Evolutionary conservation across 2,797 vertebrate species (phyloP).

Genomic region (Ceyx erithaca): DNA sequence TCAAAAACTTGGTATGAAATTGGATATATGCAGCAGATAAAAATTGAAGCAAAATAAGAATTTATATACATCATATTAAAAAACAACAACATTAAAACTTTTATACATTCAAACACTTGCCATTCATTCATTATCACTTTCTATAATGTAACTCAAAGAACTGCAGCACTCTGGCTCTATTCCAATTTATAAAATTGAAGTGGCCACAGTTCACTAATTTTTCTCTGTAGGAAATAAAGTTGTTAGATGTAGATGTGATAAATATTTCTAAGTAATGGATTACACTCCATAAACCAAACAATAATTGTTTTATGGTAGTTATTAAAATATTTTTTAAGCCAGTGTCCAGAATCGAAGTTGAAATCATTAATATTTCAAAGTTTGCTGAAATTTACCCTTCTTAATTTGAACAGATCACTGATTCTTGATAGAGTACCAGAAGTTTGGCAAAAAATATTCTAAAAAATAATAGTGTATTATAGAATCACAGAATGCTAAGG

Average conservation of each 20-base stretch:
- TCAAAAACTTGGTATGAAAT: neutral
- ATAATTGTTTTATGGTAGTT: conserved; percentile 9
- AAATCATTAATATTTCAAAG: neutral
- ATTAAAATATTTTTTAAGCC: neutral
- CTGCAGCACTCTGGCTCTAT: neutral
- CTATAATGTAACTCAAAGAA: neutral
- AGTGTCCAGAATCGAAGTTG: neutral
- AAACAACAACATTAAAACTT: no score
- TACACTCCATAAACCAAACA: conserved; percentile 6
- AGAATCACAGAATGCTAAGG: no score
- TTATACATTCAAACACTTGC: no score
- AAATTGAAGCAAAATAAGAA: no score
- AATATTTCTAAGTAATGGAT: conserved; percentile 34
- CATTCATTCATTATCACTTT: neutral
- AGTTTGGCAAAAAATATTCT: neutral
- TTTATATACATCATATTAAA: no score
- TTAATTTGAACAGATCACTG: neutral
- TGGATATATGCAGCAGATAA: neutral
- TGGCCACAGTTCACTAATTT: conserved; percentile 13
- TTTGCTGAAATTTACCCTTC: neutral
- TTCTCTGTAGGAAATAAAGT: conserved; percentile 21
- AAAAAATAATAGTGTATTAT: neutral
- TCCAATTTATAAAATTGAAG: conserved; percentile 15
- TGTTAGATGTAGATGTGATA: conserved; percentile 3
- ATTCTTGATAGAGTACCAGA: neutral